phyloP scores from a whole-genome alignment of 2,113 vertebrate species.

The Probosciger aterrimus region DNA sequence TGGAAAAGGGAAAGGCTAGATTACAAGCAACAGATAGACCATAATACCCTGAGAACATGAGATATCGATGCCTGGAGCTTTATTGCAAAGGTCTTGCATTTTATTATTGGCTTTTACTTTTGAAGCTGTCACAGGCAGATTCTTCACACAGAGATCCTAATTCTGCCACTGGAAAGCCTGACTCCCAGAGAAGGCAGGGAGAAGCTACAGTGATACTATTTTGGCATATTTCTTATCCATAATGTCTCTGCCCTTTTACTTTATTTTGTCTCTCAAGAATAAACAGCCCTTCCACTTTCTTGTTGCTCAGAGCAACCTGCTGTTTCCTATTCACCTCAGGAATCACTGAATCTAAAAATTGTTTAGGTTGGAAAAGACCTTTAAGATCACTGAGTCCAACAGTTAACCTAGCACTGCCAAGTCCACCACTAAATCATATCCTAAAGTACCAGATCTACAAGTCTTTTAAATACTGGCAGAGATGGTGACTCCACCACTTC shows the following conservation, averaged over 20 bases:
- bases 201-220: neutral
- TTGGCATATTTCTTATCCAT: neutral
- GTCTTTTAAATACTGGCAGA: neutral
- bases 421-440: neutral
- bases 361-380: neutral
- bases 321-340: neutral
- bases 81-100: neutral
- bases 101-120: neutral
- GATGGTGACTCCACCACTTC: neutral
- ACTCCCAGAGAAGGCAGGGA: neutral
- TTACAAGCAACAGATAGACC: neutral
- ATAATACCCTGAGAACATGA: neutral
- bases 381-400: neutral
- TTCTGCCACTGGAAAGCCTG: neutral
- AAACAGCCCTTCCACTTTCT: neutral
- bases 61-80: neutral
- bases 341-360: neutral
- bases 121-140: neutral
- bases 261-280: neutral
- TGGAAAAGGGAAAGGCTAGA: neutral
- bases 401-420: neutral
- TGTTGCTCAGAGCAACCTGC: neutral
- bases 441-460: neutral
- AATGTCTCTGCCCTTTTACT: neutral
- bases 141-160: neutral